Evolutionary conservation across 2,888 invertebrate genomes (phyloP), one percentile per base, ranked within the genome.

Genomic region (Pteria penguin): DNA sequence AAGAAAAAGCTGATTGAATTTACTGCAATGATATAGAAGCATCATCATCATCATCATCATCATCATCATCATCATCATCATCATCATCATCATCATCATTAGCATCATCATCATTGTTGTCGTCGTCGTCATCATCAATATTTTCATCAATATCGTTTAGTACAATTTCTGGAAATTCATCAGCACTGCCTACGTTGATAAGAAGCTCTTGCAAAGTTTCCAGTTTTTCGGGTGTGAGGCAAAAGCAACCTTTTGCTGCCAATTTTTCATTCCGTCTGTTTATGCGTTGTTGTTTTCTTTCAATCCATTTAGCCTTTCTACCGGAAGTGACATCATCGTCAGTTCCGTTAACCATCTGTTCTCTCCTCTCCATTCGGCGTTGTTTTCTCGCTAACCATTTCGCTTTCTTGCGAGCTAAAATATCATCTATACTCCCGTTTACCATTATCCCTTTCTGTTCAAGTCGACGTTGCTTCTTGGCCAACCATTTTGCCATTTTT

Each of bases 151-250:
- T 33, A 31, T 61, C 61, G 5, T 31, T 31, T 26, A 45, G 45
- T 45, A 65, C 36, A 5, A 65, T 45, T 26, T 45, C 8, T 4
- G 65, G 36, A 31, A 65, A 65, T 11, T 45, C 45, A 2, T 22
- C 24, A 18, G 33, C 65, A 22, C 33, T 32, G 0, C 65, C 65
- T 18, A 36, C 65, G 14, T 65, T 45, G 18, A 36, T 45, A 24
- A 65, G 33, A 27, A 65, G 65, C 27, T 65, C 36, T 26, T 24
- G 33, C 2, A 65, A 45, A 32, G 32, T 45, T 36, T 65, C 36
- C 18, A 45, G 65, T 65, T 65, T 32, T 26, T 65, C 65, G 26
- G 45, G 32, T 27, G 32, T 32, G n/a, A 65, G 45, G 45, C 65
- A 65, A 24, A 65, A 65, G 26, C 65, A 65, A 27, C 36, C 24